phyloP scores from a whole-genome alignment of 2,113 vertebrate species.

The Paralichthys olivaceus region DNA sequence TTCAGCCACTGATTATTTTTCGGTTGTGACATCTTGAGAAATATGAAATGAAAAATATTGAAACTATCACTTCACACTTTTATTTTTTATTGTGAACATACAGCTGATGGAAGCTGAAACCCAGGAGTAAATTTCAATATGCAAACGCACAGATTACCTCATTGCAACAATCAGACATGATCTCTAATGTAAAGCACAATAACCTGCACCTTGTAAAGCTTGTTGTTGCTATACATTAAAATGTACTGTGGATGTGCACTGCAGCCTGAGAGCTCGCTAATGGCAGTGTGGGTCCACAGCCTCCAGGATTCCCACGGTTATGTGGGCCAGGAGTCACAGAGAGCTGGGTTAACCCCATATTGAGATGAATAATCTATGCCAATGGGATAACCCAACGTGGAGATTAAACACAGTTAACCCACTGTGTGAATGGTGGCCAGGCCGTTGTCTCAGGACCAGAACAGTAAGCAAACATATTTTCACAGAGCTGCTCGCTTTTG shows the following conservation, averaged over 20 bases:
- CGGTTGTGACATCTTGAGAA: too few species aligned
- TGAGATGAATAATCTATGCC: constrained; percentile 71
- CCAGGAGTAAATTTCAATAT: not conserved
- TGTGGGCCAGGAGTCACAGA: constrained; percentile 64
- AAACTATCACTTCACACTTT: too few species aligned
- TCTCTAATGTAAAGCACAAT: not conserved
- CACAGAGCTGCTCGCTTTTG: constrained; percentile 60
- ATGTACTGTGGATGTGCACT: not conserved
- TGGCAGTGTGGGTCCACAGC: constrained; percentile 16
- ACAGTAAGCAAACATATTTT: constrained; percentile 71
- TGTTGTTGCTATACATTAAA: constrained; percentile 10
- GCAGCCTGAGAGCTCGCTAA: constrained; percentile 27
- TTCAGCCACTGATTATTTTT: too few species aligned
- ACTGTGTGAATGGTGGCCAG: constrained; percentile 75
- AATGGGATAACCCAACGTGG: constrained; percentile 73
- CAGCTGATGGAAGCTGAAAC: not conserved
- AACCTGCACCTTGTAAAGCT: constrained; percentile 3
- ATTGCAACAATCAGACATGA: not conserved
- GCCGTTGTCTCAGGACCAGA: constrained; percentile 72
- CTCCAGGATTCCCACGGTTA: constrained; percentile 71
- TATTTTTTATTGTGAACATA: not conserved
- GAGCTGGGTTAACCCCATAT: constrained; percentile 78
- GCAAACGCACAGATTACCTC: not conserved
- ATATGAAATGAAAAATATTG: too few species aligned
- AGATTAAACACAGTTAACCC: constrained; percentile 77